Evolutionary conservation across 1,140 invertebrate genomes (phyloP), one percentile per base, ranked within the genome.

Genomic region (Drosophila bifasciata): DNA sequence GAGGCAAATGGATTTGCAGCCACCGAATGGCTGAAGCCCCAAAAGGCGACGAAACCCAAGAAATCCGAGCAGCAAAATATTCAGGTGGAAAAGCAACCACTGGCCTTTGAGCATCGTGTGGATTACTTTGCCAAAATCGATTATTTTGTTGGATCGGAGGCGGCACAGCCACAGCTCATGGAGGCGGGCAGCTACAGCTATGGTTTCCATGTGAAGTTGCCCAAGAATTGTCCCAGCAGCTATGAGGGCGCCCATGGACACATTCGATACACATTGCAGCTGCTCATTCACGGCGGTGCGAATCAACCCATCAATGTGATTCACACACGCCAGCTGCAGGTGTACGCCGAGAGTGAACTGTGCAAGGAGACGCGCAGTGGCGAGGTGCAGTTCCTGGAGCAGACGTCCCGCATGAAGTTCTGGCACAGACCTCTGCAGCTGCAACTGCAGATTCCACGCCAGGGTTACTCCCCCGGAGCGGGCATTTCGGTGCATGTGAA

Each of bases 181-280:
- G 69, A 80, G 32, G 68, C 90, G 1, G 94, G 94, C 15, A 90
- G 92, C 43, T 93, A 94, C 63, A 89, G 79, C 25, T 95, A 94
- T 81, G 93, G 92, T 23, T 95, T 95, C 69, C 92, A 86, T n/a
- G 93, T 92, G 58, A 86, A 91, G 19, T 68, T 95, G 23, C 94
- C 94, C 7, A 72, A 79, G n/a, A 92, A 92, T 59, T 91, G 94
- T 46, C 94, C 94, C 5, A 94, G 95, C 45, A 95, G 94, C 39
- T 96, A 95, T 91, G 95, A 96, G 78, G 94, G 94, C 0, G 92
- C 94, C 39, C 93, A 94, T 85, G 95, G 95, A 1, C 93, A 93
- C 72, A 92, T 96, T 50, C 92, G 95, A 13, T 96, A 96, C 83
- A 94, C 92, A 49, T 86, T 95, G 4, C 95, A 95, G 91, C 94